Base-by-base conservation (phyloP, 23 tunicate species). In the Pegea sp. region DNA sequence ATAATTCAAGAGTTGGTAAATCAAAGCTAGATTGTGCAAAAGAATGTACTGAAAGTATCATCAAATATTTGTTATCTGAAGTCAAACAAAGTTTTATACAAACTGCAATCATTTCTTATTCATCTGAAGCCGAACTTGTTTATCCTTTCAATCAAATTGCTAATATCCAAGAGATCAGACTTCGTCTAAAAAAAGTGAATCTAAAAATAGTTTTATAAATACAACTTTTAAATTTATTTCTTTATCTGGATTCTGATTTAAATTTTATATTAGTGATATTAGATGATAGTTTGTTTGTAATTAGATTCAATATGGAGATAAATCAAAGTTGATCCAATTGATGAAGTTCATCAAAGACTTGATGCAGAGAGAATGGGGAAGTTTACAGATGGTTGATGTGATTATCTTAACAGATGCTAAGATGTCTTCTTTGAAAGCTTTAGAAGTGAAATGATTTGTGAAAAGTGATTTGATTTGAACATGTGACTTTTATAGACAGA, bases 341-440 rank as follows among this genome's bases (percentile, higher is more conserved):
- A 42, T 48, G 20, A 22, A 43, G 2, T 19, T 24, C 26, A 27
- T 64, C 0, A 72, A 80, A 29, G 43, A 56, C 43, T 38, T 65
- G 44, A 60, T 80, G 13, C 23, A 53, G 16, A 56, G 61, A 56
- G 60, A 42, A 44, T 80, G 74, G 66, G 93, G 93, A 0, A 55
- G 61, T 19, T 71, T 72, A 58, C 69, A 72, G 33, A 56, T 63
- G 3, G 66, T 67, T 30, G 30, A 53, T 23, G 56, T 80, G 11
- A 66, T 80, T 52, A 28, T 72, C 28, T 33, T 80, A 3, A 80
- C 93, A 31, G 80, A 80, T 50, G 93, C 80, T 0, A 30, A 80
- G 48, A 49, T 78, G 1, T 31, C 27, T 18, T 54, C 49, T 33
- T 28, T 16, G 11, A 5, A 61, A 3, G 56, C 43, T 34, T 58